Base-by-base conservation (phyloP, 2,888 invertebrate genomes). In the Metallyticus violacea region DNA sequence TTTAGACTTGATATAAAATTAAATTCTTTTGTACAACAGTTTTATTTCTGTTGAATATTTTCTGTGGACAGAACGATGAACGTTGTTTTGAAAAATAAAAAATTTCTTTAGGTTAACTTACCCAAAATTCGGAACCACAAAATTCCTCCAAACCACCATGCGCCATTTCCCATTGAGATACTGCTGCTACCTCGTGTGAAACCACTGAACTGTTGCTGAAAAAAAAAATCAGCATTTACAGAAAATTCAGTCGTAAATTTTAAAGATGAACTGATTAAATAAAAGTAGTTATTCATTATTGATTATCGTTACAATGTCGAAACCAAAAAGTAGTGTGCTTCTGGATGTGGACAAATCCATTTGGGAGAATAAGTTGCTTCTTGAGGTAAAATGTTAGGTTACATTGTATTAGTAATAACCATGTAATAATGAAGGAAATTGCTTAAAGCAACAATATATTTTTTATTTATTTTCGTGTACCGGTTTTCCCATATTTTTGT, bases 71-170 rank as follows among this genome's bases (percentile, higher is more conserved):
- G n/a, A n/a, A n/a, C n/a, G n/a, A n/a, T n/a, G n/a, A n/a, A n/a
- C n/a, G n/a, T n/a, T n/a, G n/a, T n/a, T n/a, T n/a, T 62, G 2
- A 62, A 6, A 62, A 62, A 62, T 62, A 62, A 2, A n/a, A n/a
- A 22, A 15, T 62, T 62, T 62, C 9, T 15, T 62, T 62, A 62
- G 40, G 40, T 62, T 90, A 89, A 93, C 95, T 95, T 93, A 96
- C 97, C 97, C 97, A 97, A 94, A 97, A 97, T 91, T 92, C 91
- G 86, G 95, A 94, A 89, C 96, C 96, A 91, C 97, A 97, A 93
- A 96, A 96, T 89, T 93, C 93, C 92, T 96, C 96, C 93, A 96
- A 94, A 90, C 94, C 92, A 91, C 94, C 93, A 91, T 93, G 90
- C 90, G 92, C 92, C 93, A 93, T 93, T 90, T 91, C 89, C 89